Percentiles rank a stretch among this genome's conserved stretches.
phyloP scores from a whole-genome alignment of 2,888 invertebrate genomes.

The Lasioglossum pauxillum region DNA sequence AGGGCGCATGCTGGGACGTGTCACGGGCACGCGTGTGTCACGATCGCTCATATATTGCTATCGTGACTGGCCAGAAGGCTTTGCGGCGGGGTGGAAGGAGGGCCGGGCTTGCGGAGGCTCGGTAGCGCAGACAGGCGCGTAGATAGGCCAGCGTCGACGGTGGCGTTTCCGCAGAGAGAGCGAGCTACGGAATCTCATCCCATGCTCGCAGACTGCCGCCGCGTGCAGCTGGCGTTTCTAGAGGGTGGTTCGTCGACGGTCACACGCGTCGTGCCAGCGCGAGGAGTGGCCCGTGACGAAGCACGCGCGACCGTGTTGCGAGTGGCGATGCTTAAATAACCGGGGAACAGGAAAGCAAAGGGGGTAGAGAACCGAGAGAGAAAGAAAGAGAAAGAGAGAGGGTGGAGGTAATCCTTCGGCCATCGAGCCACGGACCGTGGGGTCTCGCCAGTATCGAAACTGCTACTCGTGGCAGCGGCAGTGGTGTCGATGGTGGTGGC shows the following conservation, averaged over 20 bases:
- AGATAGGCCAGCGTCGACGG: slow-evolving; percentile 53
- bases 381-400: background rate
- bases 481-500: slow-evolving; percentile 26
- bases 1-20: slow-evolving; percentile 63
- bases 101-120: slow-evolving; percentile 31
- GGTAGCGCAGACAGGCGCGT: slow-evolving; percentile 46
- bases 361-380: slow-evolving; percentile 1
- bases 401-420: background rate
- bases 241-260: slow-evolving; percentile 20
- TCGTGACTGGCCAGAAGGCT: slow-evolving; percentile 49
- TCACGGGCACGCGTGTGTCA: slow-evolving; percentile 65
- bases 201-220: slow-evolving; percentile 31
- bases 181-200: slow-evolving; percentile 34
- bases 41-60: slow-evolving; percentile 59
- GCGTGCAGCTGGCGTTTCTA: slow-evolving; percentile 32
- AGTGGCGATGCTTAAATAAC: slow-evolving; percentile 5
- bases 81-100: slow-evolving; percentile 40
- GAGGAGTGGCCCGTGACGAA: slow-evolving; percentile 15
- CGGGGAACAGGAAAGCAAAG: background rate
- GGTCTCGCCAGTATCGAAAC: slow-evolving; percentile 32
- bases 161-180: slow-evolving; percentile 42
- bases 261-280: slow-evolving; percentile 22
- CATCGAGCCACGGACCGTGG: slow-evolving; percentile 4
- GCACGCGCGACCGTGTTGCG: background rate
- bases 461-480: slow-evolving; percentile 47